These are phyloP conservation scores for Chloropsis hardwickii DNA, from an alignment of 2,113 vertebrate genomes.

Conservation along the genomic window DNA sequence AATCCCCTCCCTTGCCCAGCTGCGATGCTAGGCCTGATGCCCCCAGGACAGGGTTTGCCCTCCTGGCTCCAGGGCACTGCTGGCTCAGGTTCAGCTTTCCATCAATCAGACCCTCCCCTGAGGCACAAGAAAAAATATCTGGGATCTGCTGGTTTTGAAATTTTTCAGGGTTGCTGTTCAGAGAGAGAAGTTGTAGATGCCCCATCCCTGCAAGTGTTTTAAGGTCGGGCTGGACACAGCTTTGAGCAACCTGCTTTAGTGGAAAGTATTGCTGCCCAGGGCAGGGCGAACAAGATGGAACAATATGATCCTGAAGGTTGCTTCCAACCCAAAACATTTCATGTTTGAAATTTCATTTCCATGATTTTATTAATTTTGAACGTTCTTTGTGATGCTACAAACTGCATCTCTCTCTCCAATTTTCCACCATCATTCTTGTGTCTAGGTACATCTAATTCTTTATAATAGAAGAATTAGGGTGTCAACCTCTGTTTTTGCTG, in stretches of 20 bases:
- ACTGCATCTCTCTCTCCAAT: not conserved
- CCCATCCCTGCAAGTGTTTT: not conserved
- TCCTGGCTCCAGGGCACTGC: not conserved
- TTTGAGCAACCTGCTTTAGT: not conserved
- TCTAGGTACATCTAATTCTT: not conserved
- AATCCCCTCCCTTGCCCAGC: fast-evolving
- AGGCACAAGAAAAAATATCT: not conserved
- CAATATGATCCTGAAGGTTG: not conserved
- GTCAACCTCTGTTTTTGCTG: not conserved
- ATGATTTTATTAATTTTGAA: not conserved
- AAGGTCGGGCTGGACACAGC: not conserved
- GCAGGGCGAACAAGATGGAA: not conserved
- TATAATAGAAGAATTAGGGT: not conserved
- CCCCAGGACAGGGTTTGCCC: not conserved
- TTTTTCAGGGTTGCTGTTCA: not conserved
- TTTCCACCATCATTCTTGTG: not conserved
- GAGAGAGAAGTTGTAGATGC: not conserved
- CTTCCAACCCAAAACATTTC: not conserved
- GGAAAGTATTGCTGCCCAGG: fast-evolving
- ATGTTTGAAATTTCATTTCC: not conserved
- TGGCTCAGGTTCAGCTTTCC: fast-evolving
- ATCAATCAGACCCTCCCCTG: fast-evolving
- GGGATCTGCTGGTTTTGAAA: not conserved
- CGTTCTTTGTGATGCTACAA: not conserved
- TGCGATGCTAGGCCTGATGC: not conserved